Evolutionary conservation across 30 jellyfish, hydroid and myxozoan genomes (phyloP), one percentile per base, ranked within the genome.

Genomic region (Pelagia noctiluca): DNA sequence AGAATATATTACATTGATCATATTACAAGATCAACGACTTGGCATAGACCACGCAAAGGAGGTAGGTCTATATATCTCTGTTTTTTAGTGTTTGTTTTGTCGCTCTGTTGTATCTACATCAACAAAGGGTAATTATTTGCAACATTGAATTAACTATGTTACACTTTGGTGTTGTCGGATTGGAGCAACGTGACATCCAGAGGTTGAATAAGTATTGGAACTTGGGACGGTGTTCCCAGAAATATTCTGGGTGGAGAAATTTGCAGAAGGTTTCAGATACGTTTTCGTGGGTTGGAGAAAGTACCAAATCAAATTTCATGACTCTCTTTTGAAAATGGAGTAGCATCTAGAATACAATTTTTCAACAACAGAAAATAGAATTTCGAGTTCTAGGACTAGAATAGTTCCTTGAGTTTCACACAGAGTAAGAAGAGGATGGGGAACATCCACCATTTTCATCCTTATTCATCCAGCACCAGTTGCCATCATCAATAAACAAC

Each of bases 1-100:
- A 66, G 98, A n/a, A 85, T 88, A 23, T 93, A 93, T 72, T 93
- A 93, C 88, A 93, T 93, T 31, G 97, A 93, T 48, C 98, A 93
- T 69, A 31, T 57, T 64, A 77, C 34, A 19, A 63, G 95, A 87
- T 83, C 97, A 35, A 93, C 98, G 24, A 93, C 98, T 5, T 93
- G 98, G 98, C 84, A 82, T n/a, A 78, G 96, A 26, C 98, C 98
- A 19, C 76, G 85, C 68, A 82, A 67, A 65, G 97, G 80, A 32
- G 90, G 98, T 93, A 57, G 71, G 98, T 67, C 29, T 26, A n/a
- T n/a, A 2, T 2, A 24, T 73, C 5, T 16, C 7, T 4, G 2
- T 33, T 10, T 31, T 68, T 31, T 28, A 68, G 16, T 3, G 24
- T 19, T 28, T n/a, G 31, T 1, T 5, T 57, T 25, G 10, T 25